These are phyloP conservation scores for Astropecten irregularis DNA, from an alignment of 53 echinoderm and acorn worm genomes.

Conservation along the genomic window DNA sequence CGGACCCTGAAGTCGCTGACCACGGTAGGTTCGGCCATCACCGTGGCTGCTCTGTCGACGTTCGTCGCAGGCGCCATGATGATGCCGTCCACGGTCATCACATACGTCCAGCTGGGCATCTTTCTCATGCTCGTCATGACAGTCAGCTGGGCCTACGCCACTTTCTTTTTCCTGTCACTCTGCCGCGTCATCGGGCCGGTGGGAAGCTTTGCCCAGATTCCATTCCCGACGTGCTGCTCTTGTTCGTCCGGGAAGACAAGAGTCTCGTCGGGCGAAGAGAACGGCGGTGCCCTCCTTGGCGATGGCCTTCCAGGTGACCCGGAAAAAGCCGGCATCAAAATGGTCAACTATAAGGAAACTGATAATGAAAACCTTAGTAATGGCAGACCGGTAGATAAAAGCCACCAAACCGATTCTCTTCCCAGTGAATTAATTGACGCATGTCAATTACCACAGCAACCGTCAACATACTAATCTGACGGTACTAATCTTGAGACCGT, in stretches of 20 bases:
- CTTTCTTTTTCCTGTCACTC: slow-evolving; percentile 81
- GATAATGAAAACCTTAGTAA: background rate
- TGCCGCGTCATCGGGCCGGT: slow-evolving; percentile 82
- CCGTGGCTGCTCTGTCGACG: slow-evolving; percentile 84
- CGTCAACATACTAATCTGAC: no score
- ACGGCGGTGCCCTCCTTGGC: background rate
- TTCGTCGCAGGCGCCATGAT: slow-evolving; percentile 82
- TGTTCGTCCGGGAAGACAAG: background rate
- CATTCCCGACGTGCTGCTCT: background rate
- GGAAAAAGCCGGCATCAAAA: background rate
- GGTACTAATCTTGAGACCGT: no score
- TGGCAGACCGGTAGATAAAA: no score
- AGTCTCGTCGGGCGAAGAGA: background rate
- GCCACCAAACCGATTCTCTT: no score
- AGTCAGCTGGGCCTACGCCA: slow-evolving; percentile 79
- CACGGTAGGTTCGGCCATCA: slow-evolving; percentile 70
- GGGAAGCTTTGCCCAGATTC: slow-evolving; percentile 62
- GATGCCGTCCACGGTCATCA: slow-evolving; percentile 76
- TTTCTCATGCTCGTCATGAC: slow-evolving; percentile 87
- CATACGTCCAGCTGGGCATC: slow-evolving; percentile 79
- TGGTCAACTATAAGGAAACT: background rate
- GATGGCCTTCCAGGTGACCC: no score
- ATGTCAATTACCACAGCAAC: no score
- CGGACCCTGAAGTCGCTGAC: slow-evolving; percentile 57
- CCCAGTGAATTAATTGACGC: no score